Conservation (phyloP, 2,113 vertebrate genomes). For the Pseudopipra pipra region DNA sequence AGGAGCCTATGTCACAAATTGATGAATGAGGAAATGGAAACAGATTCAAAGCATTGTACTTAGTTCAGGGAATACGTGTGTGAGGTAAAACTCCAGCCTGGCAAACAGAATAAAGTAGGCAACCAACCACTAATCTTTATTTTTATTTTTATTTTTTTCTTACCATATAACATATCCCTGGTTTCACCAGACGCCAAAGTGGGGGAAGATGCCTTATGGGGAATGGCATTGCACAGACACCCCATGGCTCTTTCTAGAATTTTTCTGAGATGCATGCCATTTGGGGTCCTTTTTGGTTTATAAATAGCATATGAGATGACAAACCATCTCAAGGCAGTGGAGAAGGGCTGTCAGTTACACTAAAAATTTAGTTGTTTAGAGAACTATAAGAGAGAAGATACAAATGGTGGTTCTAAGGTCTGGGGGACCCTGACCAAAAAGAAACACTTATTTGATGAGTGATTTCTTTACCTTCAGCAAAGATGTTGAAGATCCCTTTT, state of each 20-base stretch:
- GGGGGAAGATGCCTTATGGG: not conserved
- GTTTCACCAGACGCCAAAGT: not conserved
- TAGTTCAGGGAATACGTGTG: not conserved
- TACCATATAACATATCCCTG: not conserved
- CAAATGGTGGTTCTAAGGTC: not conserved
- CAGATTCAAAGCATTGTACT: not conserved
- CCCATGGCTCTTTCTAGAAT: fast-evolving
- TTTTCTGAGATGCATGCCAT: not conserved
- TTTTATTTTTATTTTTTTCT: not conserved
- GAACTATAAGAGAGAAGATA: not conserved
- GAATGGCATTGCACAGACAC: not conserved
- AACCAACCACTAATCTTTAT: not conserved
- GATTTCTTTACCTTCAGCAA: not conserved
- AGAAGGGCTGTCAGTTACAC: not conserved
- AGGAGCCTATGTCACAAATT: not conserved
- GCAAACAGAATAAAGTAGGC: not conserved
- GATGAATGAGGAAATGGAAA: not conserved
- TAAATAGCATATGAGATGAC: slow-evolving; percentile 5
- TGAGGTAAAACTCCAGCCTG: not conserved
- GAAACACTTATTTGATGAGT: not conserved
- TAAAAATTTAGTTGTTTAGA: not conserved
- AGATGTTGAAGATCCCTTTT: not conserved
- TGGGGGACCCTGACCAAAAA: fast-evolving
- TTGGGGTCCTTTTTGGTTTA: not conserved
- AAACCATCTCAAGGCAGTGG: not conserved